Evolutionary conservation across 2,113 vertebrate species (phyloP).

Genomic region (Dissostichus mawsoni): DNA sequence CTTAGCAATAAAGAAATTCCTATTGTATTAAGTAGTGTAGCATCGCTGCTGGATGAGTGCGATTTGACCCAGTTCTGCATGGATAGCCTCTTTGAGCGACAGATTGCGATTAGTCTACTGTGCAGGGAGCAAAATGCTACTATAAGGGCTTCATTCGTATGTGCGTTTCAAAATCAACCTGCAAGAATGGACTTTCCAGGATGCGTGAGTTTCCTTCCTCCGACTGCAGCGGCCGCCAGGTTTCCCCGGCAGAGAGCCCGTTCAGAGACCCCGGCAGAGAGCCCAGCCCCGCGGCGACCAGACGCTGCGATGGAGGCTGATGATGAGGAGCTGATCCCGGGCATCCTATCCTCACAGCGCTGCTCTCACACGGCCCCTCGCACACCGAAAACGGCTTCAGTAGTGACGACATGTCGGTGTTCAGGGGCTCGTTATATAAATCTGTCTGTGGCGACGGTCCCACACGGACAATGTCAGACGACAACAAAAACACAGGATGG

Average conservation of each 20-base stretch:
- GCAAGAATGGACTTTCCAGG: slow-evolving; percentile 84
- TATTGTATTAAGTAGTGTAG: slow-evolving; percentile 9
- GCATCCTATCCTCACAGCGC: slow-evolving; percentile 59
- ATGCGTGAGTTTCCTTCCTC: slow-evolving; percentile 80
- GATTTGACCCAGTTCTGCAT: slow-evolving; percentile 72
- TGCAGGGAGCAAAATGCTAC: background rate
- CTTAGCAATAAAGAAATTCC: background rate
- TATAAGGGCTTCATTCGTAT: background rate
- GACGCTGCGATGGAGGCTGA: slow-evolving; percentile 35
- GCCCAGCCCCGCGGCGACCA: slow-evolving; percentile 25
- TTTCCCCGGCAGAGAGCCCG: slow-evolving; percentile 17
- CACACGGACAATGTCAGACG: slow-evolving; percentile 52
- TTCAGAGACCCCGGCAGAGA: background rate
- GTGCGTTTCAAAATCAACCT: slow-evolving; percentile 65
- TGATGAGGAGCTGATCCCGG: slow-evolving; percentile 49
- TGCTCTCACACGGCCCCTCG: slow-evolving; percentile 76
- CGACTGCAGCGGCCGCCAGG: slow-evolving; percentile 75
- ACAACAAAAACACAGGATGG: slow-evolving; percentile 49
- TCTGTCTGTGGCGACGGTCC: background rate
- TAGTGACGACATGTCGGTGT: slow-evolving; percentile 79
- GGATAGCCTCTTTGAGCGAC: slow-evolving; percentile 48
- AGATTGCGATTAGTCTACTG: slow-evolving; percentile 55
- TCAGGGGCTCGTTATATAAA: background rate
- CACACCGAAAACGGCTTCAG: slow-evolving; percentile 79
- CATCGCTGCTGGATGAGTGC: slow-evolving; percentile 47